Conservation (phyloP, 1,140 invertebrate species). For the Popillia japonica region DNA sequence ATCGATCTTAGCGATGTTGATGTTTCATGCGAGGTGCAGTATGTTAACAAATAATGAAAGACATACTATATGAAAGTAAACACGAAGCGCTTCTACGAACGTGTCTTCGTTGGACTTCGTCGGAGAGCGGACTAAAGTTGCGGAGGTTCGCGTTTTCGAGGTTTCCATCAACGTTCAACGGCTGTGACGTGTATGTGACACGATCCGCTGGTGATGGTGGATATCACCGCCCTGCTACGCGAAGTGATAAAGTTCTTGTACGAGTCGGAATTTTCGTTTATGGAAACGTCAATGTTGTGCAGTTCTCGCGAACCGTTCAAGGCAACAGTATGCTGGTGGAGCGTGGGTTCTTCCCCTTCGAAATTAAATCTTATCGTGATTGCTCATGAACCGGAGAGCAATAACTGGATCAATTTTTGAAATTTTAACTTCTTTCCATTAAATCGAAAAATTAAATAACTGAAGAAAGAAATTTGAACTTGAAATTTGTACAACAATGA, state of each 20-base stretch:
- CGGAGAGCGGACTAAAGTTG: constrained; percentile 17
- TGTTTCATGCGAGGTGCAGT: not conserved
- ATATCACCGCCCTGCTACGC: not conserved
- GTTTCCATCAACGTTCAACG: not conserved
- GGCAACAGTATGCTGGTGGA: too few relatives aligned
- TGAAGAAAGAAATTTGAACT: too few relatives aligned
- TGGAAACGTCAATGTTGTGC: not conserved
- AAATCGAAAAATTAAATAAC: too few relatives aligned
- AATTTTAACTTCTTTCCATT: too few relatives aligned
- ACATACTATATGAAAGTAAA: constrained; percentile 26
- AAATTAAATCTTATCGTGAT: too few relatives aligned
- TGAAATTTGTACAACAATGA: too few relatives aligned
- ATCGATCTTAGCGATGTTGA: too few relatives aligned
- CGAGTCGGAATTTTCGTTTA: not conserved
- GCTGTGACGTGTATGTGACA: constrained; percentile 13
- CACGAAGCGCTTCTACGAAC: not conserved
- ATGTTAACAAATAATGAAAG: constrained; percentile 18
- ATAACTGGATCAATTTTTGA: too few relatives aligned
- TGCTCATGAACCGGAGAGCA: too few relatives aligned
- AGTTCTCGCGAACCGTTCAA: not conserved
- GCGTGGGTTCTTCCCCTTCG: too few relatives aligned
- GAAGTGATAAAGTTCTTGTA: not conserved
- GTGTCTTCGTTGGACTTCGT: constrained; percentile 26
- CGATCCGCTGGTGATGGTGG: constrained; percentile 9
- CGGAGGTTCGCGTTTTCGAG: constrained; percentile 15